These are phyloP conservation scores for Platyura marginata DNA, from an alignment of 1,140 invertebrate species.

Conservation along the genomic window DNA sequence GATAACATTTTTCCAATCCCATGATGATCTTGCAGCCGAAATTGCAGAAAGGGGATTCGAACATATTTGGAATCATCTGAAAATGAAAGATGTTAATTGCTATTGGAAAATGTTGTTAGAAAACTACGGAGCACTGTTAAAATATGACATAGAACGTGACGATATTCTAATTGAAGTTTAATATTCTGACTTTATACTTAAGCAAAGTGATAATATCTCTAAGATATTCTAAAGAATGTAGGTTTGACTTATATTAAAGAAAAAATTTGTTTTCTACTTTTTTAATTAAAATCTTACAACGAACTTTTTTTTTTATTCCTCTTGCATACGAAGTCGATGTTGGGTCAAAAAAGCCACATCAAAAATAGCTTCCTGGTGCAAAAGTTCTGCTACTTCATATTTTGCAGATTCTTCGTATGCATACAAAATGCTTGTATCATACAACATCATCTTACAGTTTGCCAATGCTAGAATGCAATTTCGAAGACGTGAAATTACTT, in stretches of 20 bases:
- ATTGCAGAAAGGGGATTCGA: slow-evolving; percentile 69
- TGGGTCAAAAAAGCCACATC: slow-evolving; percentile 56
- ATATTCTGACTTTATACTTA: too few relatives aligned
- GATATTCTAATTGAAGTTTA: slow-evolving; percentile 30
- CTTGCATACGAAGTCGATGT: slow-evolving; percentile 30
- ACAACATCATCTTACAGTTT: slow-evolving; percentile 71
- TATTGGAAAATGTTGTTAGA: slow-evolving; percentile 75
- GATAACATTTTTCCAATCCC: slow-evolving; percentile 54
- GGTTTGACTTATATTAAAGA: too few relatives aligned
- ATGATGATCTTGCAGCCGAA: slow-evolving; percentile 54
- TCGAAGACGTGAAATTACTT: slow-evolving; percentile 67
- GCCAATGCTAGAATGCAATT: slow-evolving; percentile 80
- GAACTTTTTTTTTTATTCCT: slow-evolving; percentile 5
- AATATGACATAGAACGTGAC: slow-evolving; percentile 42
- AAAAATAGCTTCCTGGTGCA: slow-evolving; percentile 63
- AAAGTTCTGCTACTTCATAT: slow-evolving; percentile 58
- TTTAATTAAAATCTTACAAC: too few relatives aligned
- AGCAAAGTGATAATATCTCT: too few relatives aligned
- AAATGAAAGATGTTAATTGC: slow-evolving; percentile 62
- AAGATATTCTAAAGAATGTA: too few relatives aligned
- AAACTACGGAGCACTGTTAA: slow-evolving; percentile 58
- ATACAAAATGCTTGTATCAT: slow-evolving; percentile 80
- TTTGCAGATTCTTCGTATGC: slow-evolving; percentile 80
- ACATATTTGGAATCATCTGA: slow-evolving; percentile 71
- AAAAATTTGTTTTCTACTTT: too few relatives aligned